Evolutionary conservation across 2,888 invertebrate species (phyloP).

Genomic region (Epinotia brunnichana): DNA sequence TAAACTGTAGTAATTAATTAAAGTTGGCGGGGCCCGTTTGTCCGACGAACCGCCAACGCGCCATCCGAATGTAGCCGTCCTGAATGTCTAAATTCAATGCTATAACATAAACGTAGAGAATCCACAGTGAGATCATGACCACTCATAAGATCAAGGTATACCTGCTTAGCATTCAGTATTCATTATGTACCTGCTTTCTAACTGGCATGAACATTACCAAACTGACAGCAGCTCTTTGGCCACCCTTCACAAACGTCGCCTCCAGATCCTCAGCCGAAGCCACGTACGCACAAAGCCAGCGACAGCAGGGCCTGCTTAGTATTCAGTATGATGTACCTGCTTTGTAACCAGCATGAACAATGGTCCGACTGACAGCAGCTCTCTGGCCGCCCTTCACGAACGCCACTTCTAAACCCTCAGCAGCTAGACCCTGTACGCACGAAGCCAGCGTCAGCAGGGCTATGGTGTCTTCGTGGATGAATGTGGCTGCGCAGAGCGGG

Average conservation of each 20-base stretch:
- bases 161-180: too few species aligned
- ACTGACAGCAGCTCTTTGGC: not conserved
- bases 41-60: too few species aligned
- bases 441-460: constrained; percentile 46
- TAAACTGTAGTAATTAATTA: too few species aligned
- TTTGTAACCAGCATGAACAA: constrained; percentile 32
- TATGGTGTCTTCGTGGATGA: constrained; percentile 25
- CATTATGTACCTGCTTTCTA: constrained; percentile 40
- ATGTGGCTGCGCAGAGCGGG: constrained; percentile 46
- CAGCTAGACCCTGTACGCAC: constrained; percentile 34
- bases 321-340: constrained; percentile 26
- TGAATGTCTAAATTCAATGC: too few species aligned
- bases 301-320: constrained; percentile 41
- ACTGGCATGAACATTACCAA: constrained; percentile 26
- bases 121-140: too few species aligned
- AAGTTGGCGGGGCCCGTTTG: too few species aligned
- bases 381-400: constrained; percentile 30
- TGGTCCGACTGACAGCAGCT: constrained; percentile 6
- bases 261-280: not conserved
- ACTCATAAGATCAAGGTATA: too few species aligned
- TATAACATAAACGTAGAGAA: too few species aligned
- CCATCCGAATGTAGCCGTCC: too few species aligned
- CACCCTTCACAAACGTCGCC: constrained; percentile 39
- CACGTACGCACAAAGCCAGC: constrained; percentile 47
- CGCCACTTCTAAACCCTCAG: constrained; percentile 31